Percentiles rank a stretch among this genome's conserved stretches.
Conservation (phyloP, 2,888 invertebrate genomes). For the Maniola hyperantus region DNA sequence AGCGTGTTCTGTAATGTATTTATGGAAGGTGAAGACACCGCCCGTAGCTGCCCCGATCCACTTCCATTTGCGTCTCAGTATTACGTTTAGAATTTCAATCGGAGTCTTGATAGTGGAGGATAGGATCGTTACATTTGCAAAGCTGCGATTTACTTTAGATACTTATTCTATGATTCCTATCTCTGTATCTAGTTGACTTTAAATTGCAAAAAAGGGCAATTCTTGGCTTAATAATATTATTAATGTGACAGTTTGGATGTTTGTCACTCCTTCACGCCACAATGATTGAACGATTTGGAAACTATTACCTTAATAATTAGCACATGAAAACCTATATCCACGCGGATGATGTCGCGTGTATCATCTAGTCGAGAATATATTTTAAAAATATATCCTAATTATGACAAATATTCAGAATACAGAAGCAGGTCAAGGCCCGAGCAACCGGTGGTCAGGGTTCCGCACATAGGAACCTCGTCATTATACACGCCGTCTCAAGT, state of each 20-base stretch:
- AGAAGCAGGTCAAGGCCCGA: not conserved
- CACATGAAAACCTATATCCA: too few relatives aligned
- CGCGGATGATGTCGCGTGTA: too few relatives aligned
- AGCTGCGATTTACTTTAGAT: conserved; percentile 8
- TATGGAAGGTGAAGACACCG: conserved; percentile 68
- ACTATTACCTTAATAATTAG: too few relatives aligned
- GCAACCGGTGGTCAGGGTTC: conserved; percentile 13
- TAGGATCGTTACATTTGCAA: conserved; percentile 12
- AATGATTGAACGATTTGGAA: too few relatives aligned
- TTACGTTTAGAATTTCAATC: conserved; percentile 56
- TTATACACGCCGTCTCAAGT: conserved; percentile 12
- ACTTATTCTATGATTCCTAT: not conserved
- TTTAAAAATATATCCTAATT: not conserved
- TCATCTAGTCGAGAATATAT: not conserved
- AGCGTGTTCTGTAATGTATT: conserved; percentile 80
- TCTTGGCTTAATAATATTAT: too few relatives aligned
- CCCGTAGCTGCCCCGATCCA: conserved; percentile 60
- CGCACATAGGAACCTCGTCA: not conserved
- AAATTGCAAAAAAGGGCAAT: not conserved
- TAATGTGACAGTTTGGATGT: too few relatives aligned
- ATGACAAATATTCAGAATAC: not conserved
- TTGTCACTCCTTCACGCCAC: too few relatives aligned
- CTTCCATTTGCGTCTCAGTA: conserved; percentile 67
- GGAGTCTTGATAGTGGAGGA: conserved; percentile 19
- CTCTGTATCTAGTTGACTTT: not conserved